These are phyloP conservation scores for Pygmarrhopalites habei DNA, from an alignment of 1,140 invertebrate genomes.

Conservation along the genomic window DNA sequence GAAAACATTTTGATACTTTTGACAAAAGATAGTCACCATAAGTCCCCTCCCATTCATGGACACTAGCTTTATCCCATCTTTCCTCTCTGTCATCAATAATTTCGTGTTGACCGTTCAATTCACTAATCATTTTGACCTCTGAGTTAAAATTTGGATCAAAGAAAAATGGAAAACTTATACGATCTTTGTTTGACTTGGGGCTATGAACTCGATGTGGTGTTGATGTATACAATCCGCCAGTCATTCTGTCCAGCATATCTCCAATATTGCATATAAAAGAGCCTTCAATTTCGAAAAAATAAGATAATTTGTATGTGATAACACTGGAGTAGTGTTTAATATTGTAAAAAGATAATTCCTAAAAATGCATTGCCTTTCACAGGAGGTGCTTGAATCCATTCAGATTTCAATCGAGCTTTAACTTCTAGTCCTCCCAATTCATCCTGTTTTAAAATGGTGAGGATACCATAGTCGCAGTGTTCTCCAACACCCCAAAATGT, in stretches of 20 bases:
- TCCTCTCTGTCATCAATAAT: conserved; percentile 9
- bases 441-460: conserved; percentile 31
- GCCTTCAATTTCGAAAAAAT: too few species aligned
- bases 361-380: too few species aligned
- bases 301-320: too few species aligned
- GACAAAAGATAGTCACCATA: conserved; percentile 26
- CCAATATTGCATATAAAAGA: conserved; percentile 33
- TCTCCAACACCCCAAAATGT: conserved; percentile 20
- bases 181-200: background rate
- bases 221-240: conserved; percentile 19
- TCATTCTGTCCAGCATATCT: conserved; percentile 27
- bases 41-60: conserved; percentile 18
- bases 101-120: background rate
- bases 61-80: conserved; percentile 24
- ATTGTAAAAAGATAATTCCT: too few species aligned
- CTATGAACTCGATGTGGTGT: conserved; percentile 25
- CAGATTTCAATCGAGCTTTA: background rate
- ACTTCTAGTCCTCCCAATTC: conserved; percentile 23
- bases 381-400: conserved; percentile 28
- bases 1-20: conserved; percentile 27
- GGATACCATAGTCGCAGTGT: conserved; percentile 28
- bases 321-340: too few species aligned
- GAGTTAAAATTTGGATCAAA: conserved; percentile 27
- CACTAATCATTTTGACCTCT: conserved; percentile 7
- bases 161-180: conserved; percentile 30